phyloP scores from a whole-genome alignment of 1,140 invertebrate genomes.

The Drosophila teissieri region DNA sequence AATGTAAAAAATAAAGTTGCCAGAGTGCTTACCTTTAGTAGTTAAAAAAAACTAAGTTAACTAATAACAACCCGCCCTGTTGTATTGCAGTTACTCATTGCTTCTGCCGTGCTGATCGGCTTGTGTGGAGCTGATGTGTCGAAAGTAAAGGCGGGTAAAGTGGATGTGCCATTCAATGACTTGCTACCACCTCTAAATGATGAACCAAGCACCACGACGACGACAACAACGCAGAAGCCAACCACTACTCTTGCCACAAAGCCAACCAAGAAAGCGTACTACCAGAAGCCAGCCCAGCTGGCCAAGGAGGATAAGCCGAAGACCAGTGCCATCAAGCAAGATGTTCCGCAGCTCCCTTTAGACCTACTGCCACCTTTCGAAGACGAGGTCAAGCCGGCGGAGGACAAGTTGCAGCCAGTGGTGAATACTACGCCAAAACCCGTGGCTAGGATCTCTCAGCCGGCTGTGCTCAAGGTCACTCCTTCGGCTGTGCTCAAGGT shows the following conservation, averaged over 20 bases:
- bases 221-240: constrained; percentile 19
- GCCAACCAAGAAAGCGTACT: constrained; percentile 70
- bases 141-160: constrained; percentile 49
- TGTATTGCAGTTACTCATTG: constrained; percentile 64
- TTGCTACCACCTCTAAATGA: constrained; percentile 73
- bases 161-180: constrained; percentile 77
- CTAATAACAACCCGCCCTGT: not conserved
- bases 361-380: constrained; percentile 68
- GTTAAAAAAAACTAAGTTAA: not conserved
- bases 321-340: constrained; percentile 22
- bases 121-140: constrained; percentile 62
- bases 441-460: not conserved
- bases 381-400: constrained; percentile 22
- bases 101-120: constrained; percentile 44
- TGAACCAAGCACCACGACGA: constrained; percentile 26
- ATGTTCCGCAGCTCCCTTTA: constrained; percentile 44
- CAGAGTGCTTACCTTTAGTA: too few relatives aligned
- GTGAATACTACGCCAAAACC: constrained; percentile 5
- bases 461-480: constrained; percentile 6
- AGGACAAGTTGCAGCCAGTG: constrained; percentile 11
- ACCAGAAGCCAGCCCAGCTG: constrained; percentile 47
- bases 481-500: not conserved
- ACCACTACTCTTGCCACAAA: constrained; percentile 42
- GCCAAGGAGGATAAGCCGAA: constrained; percentile 31
- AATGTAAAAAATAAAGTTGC: too few relatives aligned